A percentile compares a stretch with the other conserved stretches of the same genome.
Conservation (phyloP, 2,797 vertebrate genomes). For the Holocentrus rufus region DNA sequence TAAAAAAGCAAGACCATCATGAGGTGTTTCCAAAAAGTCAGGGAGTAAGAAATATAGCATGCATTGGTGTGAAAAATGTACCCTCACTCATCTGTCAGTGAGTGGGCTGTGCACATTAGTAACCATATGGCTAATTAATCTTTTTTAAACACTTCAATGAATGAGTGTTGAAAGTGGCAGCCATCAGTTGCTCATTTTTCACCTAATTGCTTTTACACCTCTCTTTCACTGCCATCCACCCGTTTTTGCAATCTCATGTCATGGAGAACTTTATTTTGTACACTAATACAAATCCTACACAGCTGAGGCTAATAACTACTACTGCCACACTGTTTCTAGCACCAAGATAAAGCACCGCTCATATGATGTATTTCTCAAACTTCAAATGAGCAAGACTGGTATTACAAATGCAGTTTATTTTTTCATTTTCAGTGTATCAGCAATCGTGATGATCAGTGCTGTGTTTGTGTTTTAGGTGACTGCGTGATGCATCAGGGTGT, state of each 20-base stretch:
- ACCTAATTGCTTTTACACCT: conserved; percentile 58
- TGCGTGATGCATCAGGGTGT: neutral
- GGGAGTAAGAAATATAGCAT: neutral
- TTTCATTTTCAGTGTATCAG: neutral
- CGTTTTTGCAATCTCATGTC: conserved; percentile 32
- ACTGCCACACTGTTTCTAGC: neutral
- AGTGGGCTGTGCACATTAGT: conserved; percentile 42
- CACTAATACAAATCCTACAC: neutral
- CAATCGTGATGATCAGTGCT: neutral
- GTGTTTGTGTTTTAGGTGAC: conserved; percentile 3
- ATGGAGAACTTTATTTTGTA: conserved; percentile 22
- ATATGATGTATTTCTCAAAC: neutral
- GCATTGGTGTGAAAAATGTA: conserved; percentile 30
- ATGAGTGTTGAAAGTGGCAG: conserved; percentile 53
- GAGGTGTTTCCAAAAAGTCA: conserved; percentile 7
- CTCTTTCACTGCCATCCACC: conserved; percentile 34
- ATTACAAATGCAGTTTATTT: neutral
- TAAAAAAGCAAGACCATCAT: conserved; percentile 23
- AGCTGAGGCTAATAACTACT: neutral
- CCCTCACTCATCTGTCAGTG: conserved; percentile 41
- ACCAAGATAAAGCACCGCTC: neutral
- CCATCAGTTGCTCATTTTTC: conserved; percentile 58
- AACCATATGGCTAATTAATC: conserved; percentile 69
- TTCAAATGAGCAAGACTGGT: neutral
- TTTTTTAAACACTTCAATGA: conserved; percentile 57